Base-by-base conservation (phyloP, 1,140 invertebrate genomes). In the Yoshiicerus persimilis region DNA sequence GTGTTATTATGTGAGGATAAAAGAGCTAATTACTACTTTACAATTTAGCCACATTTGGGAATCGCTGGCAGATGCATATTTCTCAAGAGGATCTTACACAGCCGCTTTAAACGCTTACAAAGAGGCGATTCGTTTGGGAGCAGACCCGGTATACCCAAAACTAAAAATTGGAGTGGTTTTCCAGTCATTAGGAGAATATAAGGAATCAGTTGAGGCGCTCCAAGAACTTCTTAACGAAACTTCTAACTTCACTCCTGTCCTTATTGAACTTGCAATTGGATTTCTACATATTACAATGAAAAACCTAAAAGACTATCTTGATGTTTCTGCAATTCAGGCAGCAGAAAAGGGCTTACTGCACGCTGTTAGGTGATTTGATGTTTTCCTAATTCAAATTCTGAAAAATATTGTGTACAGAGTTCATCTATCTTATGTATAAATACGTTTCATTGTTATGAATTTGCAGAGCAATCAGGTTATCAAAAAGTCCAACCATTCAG, bases 21-120 rank as follows among this genome's bases (percentile, higher is more conserved):
- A n/a, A n/a, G n/a, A n/a, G n/a, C 23, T 30, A 70, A 70, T 70
- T 2, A 30, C 27, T 6, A 70, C 27, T 47, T 30, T 62, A n/a
- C 88, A 95, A 36, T 47, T 16, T 80, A 80, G 94, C 85, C 93
- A 94, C 90, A 93, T 95, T 89, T 97, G 96, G 96, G 97, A 98
- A 93, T 96, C 96, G 89, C 93, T 98, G 91, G 97, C 95, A 41
- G 97, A 98, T 93, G 96, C 96, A 2, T 98, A 98, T 92, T 94
- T 96, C 88, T 94, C 94, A 11, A 93, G 97, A 90, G 97, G 97
- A 6, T 96, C 97, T 25, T 96, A 95, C 91, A 96, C 95, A 41
- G 96, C 97, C 13, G 96, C 97, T 20, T 93, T 97, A 86, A 96
- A 96, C 92, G 96, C 96, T 23, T 99, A 97, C 92, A 95, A 96